Evolutionary conservation across 1,140 invertebrate genomes (phyloP).

Genomic region (Hylaeus volcanicus): DNA sequence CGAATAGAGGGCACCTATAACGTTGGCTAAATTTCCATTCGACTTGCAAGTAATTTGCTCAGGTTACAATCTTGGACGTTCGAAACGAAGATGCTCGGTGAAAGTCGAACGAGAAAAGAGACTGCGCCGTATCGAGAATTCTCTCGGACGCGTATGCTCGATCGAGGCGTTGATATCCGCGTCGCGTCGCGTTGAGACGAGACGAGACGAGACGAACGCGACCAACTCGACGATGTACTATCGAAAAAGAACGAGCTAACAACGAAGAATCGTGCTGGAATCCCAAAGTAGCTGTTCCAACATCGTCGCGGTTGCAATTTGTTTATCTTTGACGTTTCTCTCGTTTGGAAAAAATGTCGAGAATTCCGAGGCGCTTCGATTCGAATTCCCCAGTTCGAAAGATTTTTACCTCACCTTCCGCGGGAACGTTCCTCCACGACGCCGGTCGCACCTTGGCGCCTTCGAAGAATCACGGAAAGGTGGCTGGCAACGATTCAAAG

Average conservation of each 20-base stretch:
- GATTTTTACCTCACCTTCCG: not conserved
- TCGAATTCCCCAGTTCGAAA: not conserved
- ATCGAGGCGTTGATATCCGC: too few relatives aligned
- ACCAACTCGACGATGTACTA: too few relatives aligned
- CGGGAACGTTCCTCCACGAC: slow-evolving; percentile 31
- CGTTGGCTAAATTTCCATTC: slow-evolving; percentile 14
- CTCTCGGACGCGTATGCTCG: not conserved
- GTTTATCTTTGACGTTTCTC: too few relatives aligned
- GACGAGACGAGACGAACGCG: too few relatives aligned
- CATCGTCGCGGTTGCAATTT: too few relatives aligned
- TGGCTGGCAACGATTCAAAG: slow-evolving; percentile 58
- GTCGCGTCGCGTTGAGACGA: too few relatives aligned
- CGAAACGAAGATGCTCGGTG: slow-evolving; percentile 16
- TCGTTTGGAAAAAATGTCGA: not conserved
- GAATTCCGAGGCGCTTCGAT: not conserved
- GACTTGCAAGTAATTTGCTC: slow-evolving; percentile 12
- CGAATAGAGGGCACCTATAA: not conserved
- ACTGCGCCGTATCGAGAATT: not conserved
- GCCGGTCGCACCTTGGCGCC: slow-evolving; percentile 37
- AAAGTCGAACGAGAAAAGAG: slow-evolving; percentile 22
- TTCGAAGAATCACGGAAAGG: slow-evolving; percentile 53
- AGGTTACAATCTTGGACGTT: slow-evolving; percentile 21
- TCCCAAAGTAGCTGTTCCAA: too few relatives aligned
- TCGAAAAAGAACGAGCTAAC: too few relatives aligned
- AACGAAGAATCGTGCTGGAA: too few relatives aligned